phyloP scores from a whole-genome alignment of 2,888 invertebrate species.

The Gnatocerus cornutus region DNA sequence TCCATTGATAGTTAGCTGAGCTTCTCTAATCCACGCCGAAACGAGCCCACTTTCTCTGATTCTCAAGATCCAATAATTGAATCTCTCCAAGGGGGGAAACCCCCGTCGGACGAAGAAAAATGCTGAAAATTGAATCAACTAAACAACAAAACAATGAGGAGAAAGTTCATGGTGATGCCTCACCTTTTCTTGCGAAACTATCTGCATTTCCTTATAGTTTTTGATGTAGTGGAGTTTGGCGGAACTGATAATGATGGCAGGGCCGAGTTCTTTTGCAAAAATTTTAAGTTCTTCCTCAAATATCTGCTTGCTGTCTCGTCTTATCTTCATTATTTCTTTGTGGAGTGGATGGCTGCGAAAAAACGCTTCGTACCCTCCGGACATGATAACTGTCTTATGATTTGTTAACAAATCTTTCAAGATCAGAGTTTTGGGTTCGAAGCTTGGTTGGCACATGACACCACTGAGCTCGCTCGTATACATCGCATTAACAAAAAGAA shows the following conservation, averaged over 20 bases:
- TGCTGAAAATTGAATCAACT: neutral
- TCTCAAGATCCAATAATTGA: neutral
- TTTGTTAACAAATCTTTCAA: neutral
- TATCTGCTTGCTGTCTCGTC: no score
- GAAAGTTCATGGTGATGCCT: no score
- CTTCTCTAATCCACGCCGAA: neutral
- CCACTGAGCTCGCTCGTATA: neutral
- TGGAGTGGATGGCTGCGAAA: no score
- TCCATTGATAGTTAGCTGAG: no score
- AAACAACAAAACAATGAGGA: neutral
- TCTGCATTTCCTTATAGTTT: neutral
- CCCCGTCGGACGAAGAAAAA: slow-evolving; percentile 4
- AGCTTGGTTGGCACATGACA: neutral
- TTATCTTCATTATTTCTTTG: no score
- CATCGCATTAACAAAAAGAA: neutral
- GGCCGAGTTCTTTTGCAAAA: neutral
- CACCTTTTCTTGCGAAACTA: no score
- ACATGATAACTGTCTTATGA: neutral
- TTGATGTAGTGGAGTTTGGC: no score
- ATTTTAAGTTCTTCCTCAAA: neutral
- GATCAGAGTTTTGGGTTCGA: slow-evolving; percentile 1
- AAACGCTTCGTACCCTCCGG: neutral
- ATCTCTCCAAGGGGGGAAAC: neutral
- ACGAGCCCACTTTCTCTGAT: slow-evolving; percentile 5
- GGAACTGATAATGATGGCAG: no score